Evolutionary conservation across 2,797 vertebrate species (phyloP).

Genomic region (Gorsachius magnificus): DNA sequence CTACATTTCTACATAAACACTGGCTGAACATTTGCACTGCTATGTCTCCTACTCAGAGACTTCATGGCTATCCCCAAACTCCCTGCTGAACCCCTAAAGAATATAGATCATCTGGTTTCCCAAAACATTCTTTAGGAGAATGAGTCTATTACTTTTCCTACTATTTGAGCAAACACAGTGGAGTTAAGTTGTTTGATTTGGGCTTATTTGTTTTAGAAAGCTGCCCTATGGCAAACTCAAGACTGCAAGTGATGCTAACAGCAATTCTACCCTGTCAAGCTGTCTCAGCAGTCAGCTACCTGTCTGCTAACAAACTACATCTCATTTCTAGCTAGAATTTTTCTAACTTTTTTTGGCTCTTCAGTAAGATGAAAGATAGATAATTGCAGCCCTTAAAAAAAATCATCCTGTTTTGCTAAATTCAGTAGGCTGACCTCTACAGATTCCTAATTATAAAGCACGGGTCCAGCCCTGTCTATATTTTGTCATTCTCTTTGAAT

Average conservation of each 20-base stretch:
- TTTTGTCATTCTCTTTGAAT: constrained; percentile 8
- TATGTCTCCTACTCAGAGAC: neutral
- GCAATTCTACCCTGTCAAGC: neutral
- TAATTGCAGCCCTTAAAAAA: neutral
- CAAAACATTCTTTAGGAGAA: neutral
- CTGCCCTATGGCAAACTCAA: neutral
- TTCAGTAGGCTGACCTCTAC: neutral
- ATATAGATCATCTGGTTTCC: neutral
- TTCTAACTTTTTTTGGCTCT: neutral
- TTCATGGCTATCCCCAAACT: neutral
- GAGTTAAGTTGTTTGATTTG: neutral
- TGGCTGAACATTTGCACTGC: neutral
- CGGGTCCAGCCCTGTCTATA: neutral
- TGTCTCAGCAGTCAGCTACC: neutral
- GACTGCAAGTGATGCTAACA: neutral
- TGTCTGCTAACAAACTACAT: neutral
- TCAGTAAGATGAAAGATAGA: neutral
- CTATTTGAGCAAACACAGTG: neutral
- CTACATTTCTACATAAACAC: neutral
- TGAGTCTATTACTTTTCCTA: neutral
- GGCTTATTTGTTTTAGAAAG: neutral
- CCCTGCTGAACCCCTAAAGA: neutral
- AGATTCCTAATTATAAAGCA: neutral
- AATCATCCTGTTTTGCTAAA: neutral
- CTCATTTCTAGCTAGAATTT: neutral